Evolutionary conservation across 2,888 invertebrate species (phyloP).

Genomic region (Thereva unica): DNA sequence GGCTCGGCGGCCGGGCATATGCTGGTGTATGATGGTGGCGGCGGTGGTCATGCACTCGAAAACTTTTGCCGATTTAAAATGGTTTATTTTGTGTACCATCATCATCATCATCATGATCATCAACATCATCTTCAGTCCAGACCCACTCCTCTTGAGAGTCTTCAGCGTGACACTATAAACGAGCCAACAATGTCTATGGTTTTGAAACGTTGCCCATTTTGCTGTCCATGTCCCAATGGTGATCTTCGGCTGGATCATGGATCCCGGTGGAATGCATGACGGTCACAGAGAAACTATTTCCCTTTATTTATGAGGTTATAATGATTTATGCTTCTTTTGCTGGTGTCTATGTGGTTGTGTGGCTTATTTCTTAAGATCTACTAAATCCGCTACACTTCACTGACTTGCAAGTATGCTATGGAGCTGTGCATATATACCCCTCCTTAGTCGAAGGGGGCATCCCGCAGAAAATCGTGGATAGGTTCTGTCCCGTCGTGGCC

Average conservation of each 20-base stretch:
- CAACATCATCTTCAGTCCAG: neutral
- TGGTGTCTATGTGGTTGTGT: slow-evolving; percentile 12
- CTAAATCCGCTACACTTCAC: slow-evolving; percentile 33
- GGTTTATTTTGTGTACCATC: neutral
- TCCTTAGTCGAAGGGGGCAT: neutral
- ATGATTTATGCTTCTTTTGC: slow-evolving; percentile 23
- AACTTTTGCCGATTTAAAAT: neutral
- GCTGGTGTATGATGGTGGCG: slow-evolving; percentile 9
- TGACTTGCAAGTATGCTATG: slow-evolving; percentile 12
- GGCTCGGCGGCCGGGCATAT: slow-evolving; percentile 8
- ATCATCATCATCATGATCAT: neutral
- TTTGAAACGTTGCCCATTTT: slow-evolving; percentile 5
- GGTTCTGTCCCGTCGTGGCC: slow-evolving; percentile 11
- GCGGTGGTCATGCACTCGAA: slow-evolving; percentile 3
- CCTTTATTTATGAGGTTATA: slow-evolving; percentile 29
- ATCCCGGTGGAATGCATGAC: slow-evolving; percentile 7
- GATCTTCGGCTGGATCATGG: neutral
- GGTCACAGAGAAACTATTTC: slow-evolving; percentile 18
- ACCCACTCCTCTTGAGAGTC: neutral
- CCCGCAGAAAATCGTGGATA: slow-evolving; percentile 15
- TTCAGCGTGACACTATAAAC: slow-evolving; percentile 27
- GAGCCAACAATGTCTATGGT: slow-evolving; percentile 1
- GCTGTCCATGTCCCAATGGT: neutral
- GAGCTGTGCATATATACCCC: neutral
- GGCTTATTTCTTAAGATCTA: slow-evolving; percentile 23